Conservation (phyloP, 1,140 invertebrate species). For the Littorina saxatilis region DNA sequence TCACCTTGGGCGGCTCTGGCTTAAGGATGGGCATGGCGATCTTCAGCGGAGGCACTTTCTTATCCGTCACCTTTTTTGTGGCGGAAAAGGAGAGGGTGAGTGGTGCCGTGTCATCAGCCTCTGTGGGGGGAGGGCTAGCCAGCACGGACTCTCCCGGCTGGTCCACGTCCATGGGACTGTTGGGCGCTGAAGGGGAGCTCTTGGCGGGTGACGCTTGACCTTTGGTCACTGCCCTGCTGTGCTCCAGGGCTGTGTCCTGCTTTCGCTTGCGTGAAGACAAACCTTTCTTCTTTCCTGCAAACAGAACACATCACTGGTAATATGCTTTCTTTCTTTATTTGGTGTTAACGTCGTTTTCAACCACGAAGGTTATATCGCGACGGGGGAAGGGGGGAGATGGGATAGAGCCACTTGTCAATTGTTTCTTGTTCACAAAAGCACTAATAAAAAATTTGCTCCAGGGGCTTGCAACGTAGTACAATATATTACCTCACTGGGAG, state of each 20-base stretch:
- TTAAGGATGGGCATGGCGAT: background rate
- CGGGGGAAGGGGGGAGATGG: no score
- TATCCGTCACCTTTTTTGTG: slow-evolving; percentile 21
- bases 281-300: slow-evolving; percentile 12
- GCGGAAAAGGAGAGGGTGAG: background rate
- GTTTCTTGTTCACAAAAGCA: no score
- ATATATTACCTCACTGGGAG: no score
- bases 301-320: no score
- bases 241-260: slow-evolving; percentile 4
- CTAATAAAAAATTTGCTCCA: no score
- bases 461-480: no score
- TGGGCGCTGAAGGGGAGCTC: background rate
- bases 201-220: slow-evolving; percentile 7
- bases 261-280: slow-evolving; percentile 4
- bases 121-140: background rate
- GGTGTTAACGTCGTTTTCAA: no score
- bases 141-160: background rate
- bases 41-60: slow-evolving; percentile 12
- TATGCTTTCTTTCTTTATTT: no score
- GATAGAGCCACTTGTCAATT: no score
- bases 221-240: background rate
- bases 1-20: background rate
- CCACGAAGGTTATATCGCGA: no score
- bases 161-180: background rate
- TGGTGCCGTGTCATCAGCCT: background rate